phyloP scores from a whole-genome alignment of 2,113 vertebrate genomes.

The Hypanus sabinus region DNA sequence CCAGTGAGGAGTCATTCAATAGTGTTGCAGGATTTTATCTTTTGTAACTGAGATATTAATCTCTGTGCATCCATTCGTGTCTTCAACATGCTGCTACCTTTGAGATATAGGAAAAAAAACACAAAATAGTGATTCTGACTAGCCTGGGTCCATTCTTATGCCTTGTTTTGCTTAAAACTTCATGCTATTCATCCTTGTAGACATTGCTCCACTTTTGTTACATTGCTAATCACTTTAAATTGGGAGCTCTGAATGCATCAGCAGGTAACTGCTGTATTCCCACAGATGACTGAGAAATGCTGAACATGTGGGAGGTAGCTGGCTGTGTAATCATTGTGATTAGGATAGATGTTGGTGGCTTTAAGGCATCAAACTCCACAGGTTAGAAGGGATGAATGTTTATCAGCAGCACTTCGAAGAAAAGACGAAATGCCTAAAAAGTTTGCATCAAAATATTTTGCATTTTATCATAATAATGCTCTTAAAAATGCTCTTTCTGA shows the following conservation, averaged over 20 bases:
- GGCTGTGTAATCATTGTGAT: not conserved
- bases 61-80: not conserved
- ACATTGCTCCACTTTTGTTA: not conserved
- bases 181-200: not conserved
- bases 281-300: not conserved
- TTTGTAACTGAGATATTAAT: not conserved
- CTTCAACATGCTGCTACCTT: not conserved
- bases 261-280: not conserved
- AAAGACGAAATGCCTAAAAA: no score
- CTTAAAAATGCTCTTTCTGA: no score
- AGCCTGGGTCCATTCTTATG: not conserved
- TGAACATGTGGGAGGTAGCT: not conserved
- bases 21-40: not conserved
- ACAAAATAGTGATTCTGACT: no score
- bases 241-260: not conserved
- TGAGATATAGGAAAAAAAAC: not conserved
- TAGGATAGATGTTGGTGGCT: not conserved
- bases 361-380: not conserved
- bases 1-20: not conserved
- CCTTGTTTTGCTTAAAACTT: not conserved
- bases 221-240: not conserved
- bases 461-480: no score
- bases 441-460: no score
- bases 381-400: not conserved
- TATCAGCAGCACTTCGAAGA: not conserved